Percentiles rank a stretch among this genome's conserved stretches.
Conservation (phyloP, 1,140 invertebrate genomes). For the Procambarus clarkii region DNA sequence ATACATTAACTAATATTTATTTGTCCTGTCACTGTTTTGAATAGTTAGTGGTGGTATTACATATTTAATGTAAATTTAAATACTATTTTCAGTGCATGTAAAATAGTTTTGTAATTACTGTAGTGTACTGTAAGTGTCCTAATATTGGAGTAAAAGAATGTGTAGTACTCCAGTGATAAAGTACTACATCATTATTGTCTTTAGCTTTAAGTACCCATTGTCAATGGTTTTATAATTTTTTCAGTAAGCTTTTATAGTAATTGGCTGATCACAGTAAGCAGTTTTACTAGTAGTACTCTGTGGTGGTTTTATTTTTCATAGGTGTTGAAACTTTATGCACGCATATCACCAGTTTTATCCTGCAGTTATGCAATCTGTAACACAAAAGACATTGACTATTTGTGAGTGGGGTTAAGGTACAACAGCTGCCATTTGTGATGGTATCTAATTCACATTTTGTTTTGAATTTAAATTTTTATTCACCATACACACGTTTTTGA, state of each 20-base stretch:
- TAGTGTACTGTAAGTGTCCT: no score
- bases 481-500: no score
- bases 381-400: not conserved
- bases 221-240: not conserved
- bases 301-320: not conserved
- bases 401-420: no score
- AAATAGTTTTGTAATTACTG: no score
- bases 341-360: not conserved
- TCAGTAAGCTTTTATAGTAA: not conserved
- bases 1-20: not conserved
- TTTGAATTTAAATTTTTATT: no score
- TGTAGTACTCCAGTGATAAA: no score
- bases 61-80: not conserved
- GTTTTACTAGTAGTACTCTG: not conserved
- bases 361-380: not conserved
- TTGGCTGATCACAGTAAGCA: constrained; percentile 2
- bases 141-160: no score
- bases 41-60: not conserved
- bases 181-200: no score
- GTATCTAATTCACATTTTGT: no score
- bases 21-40: not conserved
- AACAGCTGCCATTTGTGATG: no score
- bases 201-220: no score
- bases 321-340: not conserved
- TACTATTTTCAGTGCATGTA: not conserved